These are phyloP conservation scores for Metridium senile DNA, from an alignment of 92 coral and sea anemone species.

Conservation along the genomic window DNA sequence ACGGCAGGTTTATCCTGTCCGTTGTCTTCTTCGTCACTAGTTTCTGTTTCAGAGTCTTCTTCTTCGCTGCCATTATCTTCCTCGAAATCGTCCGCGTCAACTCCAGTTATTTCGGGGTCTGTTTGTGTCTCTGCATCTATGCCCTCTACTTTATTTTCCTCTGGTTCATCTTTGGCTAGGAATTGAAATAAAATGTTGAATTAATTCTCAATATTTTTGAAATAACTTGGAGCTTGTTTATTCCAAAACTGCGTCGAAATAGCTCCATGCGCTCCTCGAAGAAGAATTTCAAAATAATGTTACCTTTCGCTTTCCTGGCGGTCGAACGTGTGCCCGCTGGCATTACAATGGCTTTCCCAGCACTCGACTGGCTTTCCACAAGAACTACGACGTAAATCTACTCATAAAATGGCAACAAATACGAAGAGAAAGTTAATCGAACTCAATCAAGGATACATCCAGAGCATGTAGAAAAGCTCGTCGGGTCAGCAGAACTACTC, in stretches of 20 bases:
- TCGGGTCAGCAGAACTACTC: constrained; percentile 25
- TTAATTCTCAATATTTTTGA: constrained; percentile 13
- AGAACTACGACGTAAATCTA: background rate
- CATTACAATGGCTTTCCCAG: constrained; percentile 55
- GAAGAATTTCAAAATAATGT: background rate
- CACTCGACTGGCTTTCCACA: constrained; percentile 8
- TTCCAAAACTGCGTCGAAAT: constrained; percentile 26
- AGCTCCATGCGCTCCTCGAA: constrained; percentile 32
- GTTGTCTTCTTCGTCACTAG: constrained; percentile 75
- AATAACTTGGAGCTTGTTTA: constrained; percentile 26
- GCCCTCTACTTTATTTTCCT: constrained; percentile 44
- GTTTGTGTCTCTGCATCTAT: constrained; percentile 83
- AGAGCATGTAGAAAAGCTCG: constrained; percentile 95
- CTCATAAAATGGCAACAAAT: background rate
- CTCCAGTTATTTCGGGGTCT: constrained; percentile 90
- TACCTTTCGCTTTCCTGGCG: constrained; percentile 61
- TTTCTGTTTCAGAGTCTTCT: constrained; percentile 73
- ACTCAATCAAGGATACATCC: constrained; percentile 65
- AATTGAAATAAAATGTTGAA: constrained; percentile 6
- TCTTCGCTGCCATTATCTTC: constrained; percentile 67
- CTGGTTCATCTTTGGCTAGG: constrained; percentile 53
- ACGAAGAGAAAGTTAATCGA: constrained; percentile 10
- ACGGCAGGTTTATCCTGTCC: constrained; percentile 32
- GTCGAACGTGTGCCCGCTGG: constrained; percentile 61
- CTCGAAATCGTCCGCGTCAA: constrained; percentile 90